phyloP scores from a whole-genome alignment of 1,140 invertebrate species.

The Cotesia vestalis region DNA sequence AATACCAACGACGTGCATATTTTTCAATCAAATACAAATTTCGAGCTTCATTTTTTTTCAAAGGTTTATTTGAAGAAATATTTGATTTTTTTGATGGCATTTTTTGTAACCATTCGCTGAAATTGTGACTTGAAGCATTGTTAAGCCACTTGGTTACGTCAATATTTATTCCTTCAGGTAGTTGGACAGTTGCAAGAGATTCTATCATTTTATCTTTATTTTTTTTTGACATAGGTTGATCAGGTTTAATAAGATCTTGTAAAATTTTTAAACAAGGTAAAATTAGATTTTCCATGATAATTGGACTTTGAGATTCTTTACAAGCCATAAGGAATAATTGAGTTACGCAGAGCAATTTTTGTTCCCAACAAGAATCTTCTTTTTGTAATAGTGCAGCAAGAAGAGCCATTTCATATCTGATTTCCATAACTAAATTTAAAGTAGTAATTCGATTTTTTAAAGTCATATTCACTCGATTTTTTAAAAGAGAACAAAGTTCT shows the following conservation, averaged over 20 bases:
- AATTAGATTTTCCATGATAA: constrained; percentile 80
- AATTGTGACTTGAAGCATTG: constrained; percentile 78
- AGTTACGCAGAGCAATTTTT: constrained; percentile 89
- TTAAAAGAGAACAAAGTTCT: constrained; percentile 83
- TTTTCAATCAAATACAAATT: constrained; percentile 79
- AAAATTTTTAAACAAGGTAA: constrained; percentile 87
- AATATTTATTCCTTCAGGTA: constrained; percentile 73
- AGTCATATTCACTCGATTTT: constrained; percentile 81
- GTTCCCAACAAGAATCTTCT: constrained; percentile 95
- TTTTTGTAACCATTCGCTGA: constrained; percentile 74
- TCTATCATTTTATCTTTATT: constrained; percentile 71
- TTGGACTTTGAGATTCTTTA: constrained; percentile 75
- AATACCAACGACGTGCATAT: constrained; percentile 75
- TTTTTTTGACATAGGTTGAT: constrained; percentile 68
- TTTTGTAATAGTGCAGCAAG: constrained; percentile 88
- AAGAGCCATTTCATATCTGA: constrained; percentile 88
- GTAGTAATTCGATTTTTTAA: constrained; percentile 74
- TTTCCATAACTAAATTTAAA: constrained; percentile 78
- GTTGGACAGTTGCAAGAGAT: constrained; percentile 64
- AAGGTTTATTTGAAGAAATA: constrained; percentile 46
- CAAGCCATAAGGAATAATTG: constrained; percentile 82
- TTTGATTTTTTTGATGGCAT: constrained; percentile 64
- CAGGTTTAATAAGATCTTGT: constrained; percentile 79
- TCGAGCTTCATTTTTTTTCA: constrained; percentile 66
- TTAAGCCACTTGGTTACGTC: constrained; percentile 80